Evolutionary conservation across 2,113 vertebrate species (phyloP).

Genomic region (Sapayoa aenigma): DNA sequence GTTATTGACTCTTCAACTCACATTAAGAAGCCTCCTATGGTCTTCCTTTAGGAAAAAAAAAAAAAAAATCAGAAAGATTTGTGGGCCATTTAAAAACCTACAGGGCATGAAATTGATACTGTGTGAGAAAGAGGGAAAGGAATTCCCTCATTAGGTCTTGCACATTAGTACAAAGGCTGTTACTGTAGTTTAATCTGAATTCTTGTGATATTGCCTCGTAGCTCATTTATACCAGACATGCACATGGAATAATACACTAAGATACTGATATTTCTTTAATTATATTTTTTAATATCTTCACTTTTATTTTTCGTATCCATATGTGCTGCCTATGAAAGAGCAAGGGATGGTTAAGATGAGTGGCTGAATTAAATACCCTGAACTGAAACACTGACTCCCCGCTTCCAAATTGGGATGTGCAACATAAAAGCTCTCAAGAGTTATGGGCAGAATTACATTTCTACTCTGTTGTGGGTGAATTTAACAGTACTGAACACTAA

Average conservation of each 20-base stretch:
- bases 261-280: not conserved
- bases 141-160: conserved; percentile 69
- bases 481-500: not conserved
- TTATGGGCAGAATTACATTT: not conserved
- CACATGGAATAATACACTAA: not conserved
- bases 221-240: not conserved
- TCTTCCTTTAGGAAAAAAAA: conserved; percentile 30
- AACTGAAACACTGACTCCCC: not conserved
- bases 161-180: conserved; percentile 50
- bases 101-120: conserved; percentile 73
- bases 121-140: conserved; percentile 49
- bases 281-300: not conserved
- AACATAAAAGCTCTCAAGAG: not conserved
- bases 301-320: not conserved
- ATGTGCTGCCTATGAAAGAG: not conserved
- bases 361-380: not conserved
- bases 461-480: not conserved
- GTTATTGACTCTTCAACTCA: not conserved
- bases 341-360: not conserved
- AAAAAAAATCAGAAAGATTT: conserved; percentile 55
- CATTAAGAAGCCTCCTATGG: not conserved
- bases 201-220: not conserved
- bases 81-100: conserved; percentile 67
- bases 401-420: not conserved
- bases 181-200: conserved; percentile 9